Conservation (phyloP, 1,140 invertebrate species). For the Nasonia vitripennis region DNA sequence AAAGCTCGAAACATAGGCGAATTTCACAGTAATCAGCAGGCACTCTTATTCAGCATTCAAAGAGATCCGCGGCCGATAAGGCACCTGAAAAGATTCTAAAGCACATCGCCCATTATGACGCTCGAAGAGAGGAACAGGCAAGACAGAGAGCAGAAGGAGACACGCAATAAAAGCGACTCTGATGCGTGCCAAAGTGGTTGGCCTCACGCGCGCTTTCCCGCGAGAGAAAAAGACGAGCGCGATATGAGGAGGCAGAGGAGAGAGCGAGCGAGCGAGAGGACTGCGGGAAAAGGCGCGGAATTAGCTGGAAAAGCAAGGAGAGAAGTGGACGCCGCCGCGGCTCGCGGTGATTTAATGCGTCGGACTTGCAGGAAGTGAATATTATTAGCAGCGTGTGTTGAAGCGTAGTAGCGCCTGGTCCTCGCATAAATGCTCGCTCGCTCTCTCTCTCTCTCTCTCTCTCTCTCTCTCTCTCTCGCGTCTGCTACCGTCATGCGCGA, state of each 20-base stretch:
- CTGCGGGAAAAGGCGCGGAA: constrained; percentile 55
- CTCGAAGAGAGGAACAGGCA: not conserved
- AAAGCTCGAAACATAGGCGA: not conserved
- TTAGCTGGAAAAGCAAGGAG: constrained; percentile 59
- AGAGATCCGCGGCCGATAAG: constrained; percentile 25
- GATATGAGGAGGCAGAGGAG: not conserved
- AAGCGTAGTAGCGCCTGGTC: constrained; percentile 10
- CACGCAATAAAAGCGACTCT: constrained; percentile 42
- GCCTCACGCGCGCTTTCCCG: constrained; percentile 39
- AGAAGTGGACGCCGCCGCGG: not conserved
- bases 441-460: too few relatives aligned
- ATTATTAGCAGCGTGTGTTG: constrained; percentile 63
- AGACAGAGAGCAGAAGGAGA: constrained; percentile 8
- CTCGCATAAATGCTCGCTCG: constrained; percentile 15
- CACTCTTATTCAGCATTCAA: not conserved
- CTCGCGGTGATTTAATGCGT: constrained; percentile 60
- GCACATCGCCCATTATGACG: not conserved
- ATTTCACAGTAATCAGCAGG: not conserved
- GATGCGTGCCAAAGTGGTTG: constrained; percentile 26
- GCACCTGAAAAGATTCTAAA: constrained; percentile 21
- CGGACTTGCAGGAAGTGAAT: constrained; percentile 67
- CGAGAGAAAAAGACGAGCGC: constrained; percentile 42
- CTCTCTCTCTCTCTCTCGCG: too few relatives aligned
- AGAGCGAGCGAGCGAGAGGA: not conserved
- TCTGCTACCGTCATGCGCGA: not conserved